These are phyloP conservation scores for Diorhabda elongata DNA, from an alignment of 1,140 invertebrate species.

Conservation along the genomic window DNA sequence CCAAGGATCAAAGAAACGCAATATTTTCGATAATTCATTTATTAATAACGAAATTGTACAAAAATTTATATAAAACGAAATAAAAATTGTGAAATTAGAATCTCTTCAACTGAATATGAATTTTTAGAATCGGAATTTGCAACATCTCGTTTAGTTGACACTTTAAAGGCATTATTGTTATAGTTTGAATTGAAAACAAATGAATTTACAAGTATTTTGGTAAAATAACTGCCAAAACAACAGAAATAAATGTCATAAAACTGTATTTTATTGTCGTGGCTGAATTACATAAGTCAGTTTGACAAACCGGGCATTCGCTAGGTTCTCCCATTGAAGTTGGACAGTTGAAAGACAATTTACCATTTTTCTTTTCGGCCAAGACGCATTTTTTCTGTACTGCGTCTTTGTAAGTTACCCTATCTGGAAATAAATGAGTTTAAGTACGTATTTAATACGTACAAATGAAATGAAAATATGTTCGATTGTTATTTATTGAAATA, in stretches of 20 bases:
- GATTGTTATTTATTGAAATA: no score
- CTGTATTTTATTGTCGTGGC: constrained; percentile 48
- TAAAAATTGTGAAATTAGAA: no score
- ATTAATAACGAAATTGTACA: no score
- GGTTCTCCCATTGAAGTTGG: constrained; percentile 8
- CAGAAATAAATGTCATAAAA: constrained; percentile 45
- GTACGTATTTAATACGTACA: no score
- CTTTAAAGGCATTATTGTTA: no score
- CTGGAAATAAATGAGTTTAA: constrained; percentile 7
- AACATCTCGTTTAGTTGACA: no score
- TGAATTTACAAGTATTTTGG: constrained; percentile 25
- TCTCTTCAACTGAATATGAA: no score
- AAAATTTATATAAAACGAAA: no score
- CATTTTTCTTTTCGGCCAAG: not conserved
- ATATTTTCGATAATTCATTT: no score
- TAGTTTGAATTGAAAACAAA: not conserved
- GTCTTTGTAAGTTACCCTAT: constrained; percentile 7
- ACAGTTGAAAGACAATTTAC: constrained; percentile 10
- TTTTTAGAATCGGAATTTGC: no score
- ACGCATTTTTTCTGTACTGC: constrained; percentile 10
- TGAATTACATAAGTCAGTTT: constrained; percentile 54
- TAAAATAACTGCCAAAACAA: constrained; percentile 40
- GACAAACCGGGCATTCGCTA: constrained; percentile 42
- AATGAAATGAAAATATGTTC: no score
- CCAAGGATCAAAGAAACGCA: no score